These are phyloP conservation scores for Apodemus sylvaticus DNA, from an alignment of 2,113 vertebrate species.

Conservation along the genomic window DNA sequence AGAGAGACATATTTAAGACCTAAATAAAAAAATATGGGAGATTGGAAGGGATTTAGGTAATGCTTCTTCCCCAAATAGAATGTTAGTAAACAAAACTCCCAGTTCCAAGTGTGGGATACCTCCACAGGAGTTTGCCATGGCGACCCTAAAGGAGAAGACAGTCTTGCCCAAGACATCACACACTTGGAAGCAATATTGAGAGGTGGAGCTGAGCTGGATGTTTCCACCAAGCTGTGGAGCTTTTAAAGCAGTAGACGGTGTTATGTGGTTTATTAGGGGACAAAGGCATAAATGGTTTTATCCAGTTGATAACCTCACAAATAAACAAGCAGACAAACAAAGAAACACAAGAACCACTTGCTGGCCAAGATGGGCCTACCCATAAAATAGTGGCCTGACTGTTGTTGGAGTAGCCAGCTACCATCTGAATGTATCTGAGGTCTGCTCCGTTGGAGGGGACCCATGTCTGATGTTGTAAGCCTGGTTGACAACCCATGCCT, in stretches of 20 bases:
- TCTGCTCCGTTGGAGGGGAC: background rate
- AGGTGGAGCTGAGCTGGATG: background rate
- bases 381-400: background rate
- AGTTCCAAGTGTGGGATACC: too few species aligned
- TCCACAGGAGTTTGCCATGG: too few species aligned
- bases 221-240: too few species aligned
- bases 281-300: background rate
- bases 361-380: background rate
- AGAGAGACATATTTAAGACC: background rate
- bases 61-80: background rate
- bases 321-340: background rate
- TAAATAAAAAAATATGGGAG: background rate
- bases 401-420: background rate
- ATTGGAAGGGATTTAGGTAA: background rate
- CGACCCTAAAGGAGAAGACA: background rate
- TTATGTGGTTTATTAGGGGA: too few species aligned
- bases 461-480: background rate
- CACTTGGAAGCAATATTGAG: background rate
- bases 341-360: background rate
- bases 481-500: background rate
- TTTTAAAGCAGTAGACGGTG: background rate
- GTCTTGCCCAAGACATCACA: background rate
- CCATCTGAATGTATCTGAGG: too few species aligned
- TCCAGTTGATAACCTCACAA: background rate
- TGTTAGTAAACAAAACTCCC: background rate